Base-by-base conservation (phyloP, 2,888 invertebrate genomes). In the Torymus texanus region DNA sequence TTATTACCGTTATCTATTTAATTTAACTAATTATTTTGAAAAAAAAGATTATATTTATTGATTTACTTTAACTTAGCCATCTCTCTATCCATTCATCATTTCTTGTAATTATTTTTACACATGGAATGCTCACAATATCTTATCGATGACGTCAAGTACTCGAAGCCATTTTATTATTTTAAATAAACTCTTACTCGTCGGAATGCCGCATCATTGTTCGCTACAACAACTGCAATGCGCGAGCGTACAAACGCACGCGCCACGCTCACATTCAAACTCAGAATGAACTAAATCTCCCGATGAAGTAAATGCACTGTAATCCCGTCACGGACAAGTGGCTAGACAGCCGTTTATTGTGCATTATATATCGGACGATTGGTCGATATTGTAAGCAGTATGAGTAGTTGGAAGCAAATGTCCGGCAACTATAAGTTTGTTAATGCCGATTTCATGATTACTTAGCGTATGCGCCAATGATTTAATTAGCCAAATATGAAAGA, bases 281-380 rank as follows among this genome's bases (percentile, higher is more conserved):
- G 58, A 78, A 72, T 72, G 71, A 78, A 78, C 65, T 66, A 72
- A 78, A 71, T 78, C 77, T 59, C n/a, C 56, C 24, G 77, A 63
- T 78, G 72, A 71, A 66, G 58, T 63, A 71, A 51, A 77, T 18
- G 41, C 12, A 59, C 51, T 72, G 24, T 73, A 68, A 68, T 61
- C 59, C 10, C 56, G 50, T 74, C 41, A 68, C 63, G 61, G 75
- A 76, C 75, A 76, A 70, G 75, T 75, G 61, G 59, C 75, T 61
- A 75, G 75, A 68, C 67, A 75, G 61, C 29, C 68, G 63, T 76
- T 76, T 70, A 76, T 76, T 76, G 70, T 76, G n/a, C n/a, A 56
- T 62, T 63, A 62, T 41, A 41, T 70, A 76, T 76, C 75, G 70
- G 56, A 70, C 41, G 68, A 70, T 76, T 76, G 55, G 75, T 76